phyloP scores from a whole-genome alignment of 2,113 vertebrate genomes.

The Hydrochoerus hydrochaeris region DNA sequence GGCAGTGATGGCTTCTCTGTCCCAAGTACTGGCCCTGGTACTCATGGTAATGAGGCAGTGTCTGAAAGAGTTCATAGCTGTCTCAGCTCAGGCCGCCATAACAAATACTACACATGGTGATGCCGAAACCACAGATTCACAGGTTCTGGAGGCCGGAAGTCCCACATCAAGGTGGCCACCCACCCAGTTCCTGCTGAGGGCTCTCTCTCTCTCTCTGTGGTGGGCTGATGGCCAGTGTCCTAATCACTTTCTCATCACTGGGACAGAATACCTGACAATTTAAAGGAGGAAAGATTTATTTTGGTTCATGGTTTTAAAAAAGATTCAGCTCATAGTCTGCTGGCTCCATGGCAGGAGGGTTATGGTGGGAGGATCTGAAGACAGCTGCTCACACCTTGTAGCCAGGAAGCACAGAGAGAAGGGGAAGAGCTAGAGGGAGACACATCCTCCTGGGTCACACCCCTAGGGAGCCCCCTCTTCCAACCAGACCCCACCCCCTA shows the following conservation, averaged over 20 bases:
- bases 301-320: no score
- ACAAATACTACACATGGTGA: neutral
- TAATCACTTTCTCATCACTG: neutral
- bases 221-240: neutral
- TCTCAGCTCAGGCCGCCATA: neutral
- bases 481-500: no score
- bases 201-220: neutral
- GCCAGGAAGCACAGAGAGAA: no score
- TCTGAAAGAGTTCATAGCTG: neutral
- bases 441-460: no score
- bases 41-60: neutral
- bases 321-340: no score
- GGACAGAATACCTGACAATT: neutral
- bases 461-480: no score
- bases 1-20: neutral
- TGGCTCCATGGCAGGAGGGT: no score
- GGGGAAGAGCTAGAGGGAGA: no score
- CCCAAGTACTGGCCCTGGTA: neutral
- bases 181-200: neutral
- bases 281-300: neutral
- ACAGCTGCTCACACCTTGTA: no score
- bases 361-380: no score
- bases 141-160: neutral
- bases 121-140: neutral
- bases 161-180: neutral